phyloP scores from a whole-genome alignment of 2,797 vertebrate species.

The Gobio occitaniae region DNA sequence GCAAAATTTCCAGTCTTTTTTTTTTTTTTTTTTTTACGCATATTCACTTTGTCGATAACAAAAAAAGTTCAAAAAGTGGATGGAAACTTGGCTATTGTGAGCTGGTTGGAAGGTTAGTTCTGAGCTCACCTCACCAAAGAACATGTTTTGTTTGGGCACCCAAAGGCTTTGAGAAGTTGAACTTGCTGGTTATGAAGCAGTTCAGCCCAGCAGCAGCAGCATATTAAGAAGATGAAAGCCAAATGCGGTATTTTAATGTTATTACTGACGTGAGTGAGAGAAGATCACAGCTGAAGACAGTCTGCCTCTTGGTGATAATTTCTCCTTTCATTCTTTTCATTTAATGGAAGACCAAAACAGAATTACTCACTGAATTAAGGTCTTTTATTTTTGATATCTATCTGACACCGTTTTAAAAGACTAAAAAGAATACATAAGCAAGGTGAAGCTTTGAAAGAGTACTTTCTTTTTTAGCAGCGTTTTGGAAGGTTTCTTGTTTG shows the following conservation, averaged over 20 bases:
- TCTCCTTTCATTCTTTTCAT: slow-evolving; percentile 6
- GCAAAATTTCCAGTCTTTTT: no score
- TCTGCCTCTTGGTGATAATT: slow-evolving; percentile 35
- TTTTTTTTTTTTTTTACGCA: no score
- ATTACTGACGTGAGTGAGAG: slow-evolving; percentile 29
- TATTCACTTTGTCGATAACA: no score
- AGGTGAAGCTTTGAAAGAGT: neutral
- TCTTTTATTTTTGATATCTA: neutral
- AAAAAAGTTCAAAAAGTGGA: no score
- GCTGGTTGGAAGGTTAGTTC: neutral
- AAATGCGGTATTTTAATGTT: slow-evolving; percentile 23
- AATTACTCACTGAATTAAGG: slow-evolving; percentile 15
- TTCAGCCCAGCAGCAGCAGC: neutral
- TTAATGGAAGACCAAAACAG: slow-evolving; percentile 20
- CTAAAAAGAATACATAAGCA: neutral
- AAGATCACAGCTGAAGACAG: slow-evolving; percentile 27
- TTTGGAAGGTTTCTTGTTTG: neutral
- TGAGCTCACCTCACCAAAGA: neutral
- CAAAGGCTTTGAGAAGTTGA: slow-evolving; percentile 8
- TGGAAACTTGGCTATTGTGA: neutral
- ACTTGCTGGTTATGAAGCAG: neutral
- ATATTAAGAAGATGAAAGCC: slow-evolving; percentile 45
- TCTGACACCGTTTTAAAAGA: slow-evolving; percentile 28
- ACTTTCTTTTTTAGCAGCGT: neutral
- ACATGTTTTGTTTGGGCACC: neutral